Percentiles rank a stretch among this genome's conserved stretches.
These are phyloP conservation scores for Holcopasites calliopsidis DNA, from an alignment of 1,140 invertebrate genomes.

Conservation along the genomic window DNA sequence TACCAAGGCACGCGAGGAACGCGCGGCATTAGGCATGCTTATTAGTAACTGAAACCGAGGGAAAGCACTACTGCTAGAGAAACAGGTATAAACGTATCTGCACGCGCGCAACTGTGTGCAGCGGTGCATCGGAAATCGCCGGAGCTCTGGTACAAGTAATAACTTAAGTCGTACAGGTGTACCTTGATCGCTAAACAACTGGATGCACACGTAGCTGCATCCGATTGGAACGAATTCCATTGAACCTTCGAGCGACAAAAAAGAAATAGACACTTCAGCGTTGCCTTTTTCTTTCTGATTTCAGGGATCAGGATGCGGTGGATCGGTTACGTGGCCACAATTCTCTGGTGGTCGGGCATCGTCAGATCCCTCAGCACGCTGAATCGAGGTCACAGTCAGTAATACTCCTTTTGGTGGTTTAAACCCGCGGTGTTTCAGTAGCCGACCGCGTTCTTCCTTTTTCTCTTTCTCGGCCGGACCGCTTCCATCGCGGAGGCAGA, in stretches of 20 bases:
- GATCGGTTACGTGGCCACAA: conserved; percentile 79
- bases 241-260: too few species aligned
- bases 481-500: conserved; percentile 1
- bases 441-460: not conserved
- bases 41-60: conserved; percentile 35
- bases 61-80: not conserved
- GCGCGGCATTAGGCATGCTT: conserved; percentile 39
- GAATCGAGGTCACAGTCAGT: conserved; percentile 79
- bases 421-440: conserved; percentile 39
- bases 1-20: conserved; percentile 39
- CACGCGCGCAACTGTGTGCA: not conserved
- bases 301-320: conserved; percentile 78
- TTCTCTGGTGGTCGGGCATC: conserved; percentile 80
- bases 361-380: conserved; percentile 78
- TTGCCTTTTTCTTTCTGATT: conserved; percentile 56
- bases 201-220: not conserved
- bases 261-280: too few species aligned
- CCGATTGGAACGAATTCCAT: conserved; percentile 21
- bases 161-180: conserved; percentile 19
- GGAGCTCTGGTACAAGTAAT: not conserved
- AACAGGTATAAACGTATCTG: not conserved
- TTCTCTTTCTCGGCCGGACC: not conserved
- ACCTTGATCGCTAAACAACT: conserved; percentile 1
- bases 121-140: conserved; percentile 20
- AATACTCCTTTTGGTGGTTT: conserved; percentile 63